phyloP scores from a whole-genome alignment of 1,140 invertebrate genomes.

The Drosophila neocordata region DNA sequence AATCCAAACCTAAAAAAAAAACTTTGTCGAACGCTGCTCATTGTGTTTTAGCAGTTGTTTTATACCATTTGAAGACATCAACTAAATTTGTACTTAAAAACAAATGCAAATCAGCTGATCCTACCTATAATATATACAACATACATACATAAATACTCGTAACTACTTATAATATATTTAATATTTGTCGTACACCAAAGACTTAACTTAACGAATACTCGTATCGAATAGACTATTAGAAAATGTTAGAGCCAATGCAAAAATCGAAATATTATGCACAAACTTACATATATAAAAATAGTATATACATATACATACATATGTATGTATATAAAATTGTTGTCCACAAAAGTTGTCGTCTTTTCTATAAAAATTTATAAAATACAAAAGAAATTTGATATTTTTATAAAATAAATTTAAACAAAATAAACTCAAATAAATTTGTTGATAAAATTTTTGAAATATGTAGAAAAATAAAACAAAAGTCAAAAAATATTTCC shows the following conservation, averaged over 20 bases:
- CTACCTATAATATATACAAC: slow-evolving; percentile 54
- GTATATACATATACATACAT: slow-evolving; percentile 37
- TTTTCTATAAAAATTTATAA: slow-evolving; percentile 55
- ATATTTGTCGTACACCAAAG: slow-evolving; percentile 63
- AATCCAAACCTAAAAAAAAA: not conserved
- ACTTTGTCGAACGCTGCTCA: slow-evolving; percentile 5
- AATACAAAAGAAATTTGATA: slow-evolving; percentile 61
- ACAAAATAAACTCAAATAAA: slow-evolving; percentile 12
- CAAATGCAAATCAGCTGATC: slow-evolving; percentile 43
- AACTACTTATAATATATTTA: slow-evolving; percentile 15
- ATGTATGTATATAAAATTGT: slow-evolving; percentile 45
- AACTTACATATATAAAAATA: not conserved
- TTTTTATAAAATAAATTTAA: slow-evolving; percentile 58
- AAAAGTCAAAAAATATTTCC: slow-evolving; percentile 44
- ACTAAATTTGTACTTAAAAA: slow-evolving; percentile 20
- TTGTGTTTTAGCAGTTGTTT: not conserved
- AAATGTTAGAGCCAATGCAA: slow-evolving; percentile 51
- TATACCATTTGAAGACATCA: slow-evolving; percentile 16
- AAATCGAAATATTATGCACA: slow-evolving; percentile 18
- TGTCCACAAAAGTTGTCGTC: slow-evolving; percentile 61
- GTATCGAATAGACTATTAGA: slow-evolving; percentile 67
- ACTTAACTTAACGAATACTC: slow-evolving; percentile 65
- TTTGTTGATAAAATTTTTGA: slow-evolving; percentile 65
- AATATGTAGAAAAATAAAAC: slow-evolving; percentile 67
- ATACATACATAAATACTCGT: slow-evolving; percentile 5